Evolutionary conservation across 1,140 invertebrate species (phyloP), one percentile per base, ranked within the genome.

Genomic region (Sycobia sp.): DNA sequence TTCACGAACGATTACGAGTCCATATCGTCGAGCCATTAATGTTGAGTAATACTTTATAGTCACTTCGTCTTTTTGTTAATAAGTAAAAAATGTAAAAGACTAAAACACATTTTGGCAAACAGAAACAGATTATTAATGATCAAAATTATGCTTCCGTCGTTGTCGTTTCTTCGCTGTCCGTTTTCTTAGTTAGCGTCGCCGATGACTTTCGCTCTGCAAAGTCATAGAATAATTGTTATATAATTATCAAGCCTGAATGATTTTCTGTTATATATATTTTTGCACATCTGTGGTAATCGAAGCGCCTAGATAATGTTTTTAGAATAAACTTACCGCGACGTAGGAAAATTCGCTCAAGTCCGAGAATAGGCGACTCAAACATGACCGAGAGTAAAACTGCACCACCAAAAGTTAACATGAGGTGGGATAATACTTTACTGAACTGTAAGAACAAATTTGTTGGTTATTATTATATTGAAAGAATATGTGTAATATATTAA

Each of bases 351-450:
- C 86, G 88, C 75, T 90, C 88, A 18, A 90, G 81, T 14, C 86
- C 84, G 59, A 90, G 84, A 63, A 90, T 86, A 4, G 89, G 89
- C 4, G 89, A 88, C 76, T 90, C 89, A 62, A 89, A 90, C 43
- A 86, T 80, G 20, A 87, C 75, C 53, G 88, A 89, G 11, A 90
- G 73, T 18, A 89, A 61, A 22, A 89, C 72, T 11, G 88, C 88
- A 44, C 85, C 77, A n/a, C 79, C 61, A 71, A 88, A 88, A 1
- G 88, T 87, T 23, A 89, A 67, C 22, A 84, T 62, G 23, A 85
- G 71, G 69, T 89, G 86, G 1, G 85, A 83, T 32, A 86, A 70
- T 14, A 83, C 75, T 66, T 82, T 81, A 44, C 81, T 80, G 18
- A 81, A 69, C 87, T 88, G 74, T 59, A 77, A 82, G 65, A 66